phyloP scores from a whole-genome alignment of 2,888 invertebrate genomes.

The Polymixis lichenea region DNA sequence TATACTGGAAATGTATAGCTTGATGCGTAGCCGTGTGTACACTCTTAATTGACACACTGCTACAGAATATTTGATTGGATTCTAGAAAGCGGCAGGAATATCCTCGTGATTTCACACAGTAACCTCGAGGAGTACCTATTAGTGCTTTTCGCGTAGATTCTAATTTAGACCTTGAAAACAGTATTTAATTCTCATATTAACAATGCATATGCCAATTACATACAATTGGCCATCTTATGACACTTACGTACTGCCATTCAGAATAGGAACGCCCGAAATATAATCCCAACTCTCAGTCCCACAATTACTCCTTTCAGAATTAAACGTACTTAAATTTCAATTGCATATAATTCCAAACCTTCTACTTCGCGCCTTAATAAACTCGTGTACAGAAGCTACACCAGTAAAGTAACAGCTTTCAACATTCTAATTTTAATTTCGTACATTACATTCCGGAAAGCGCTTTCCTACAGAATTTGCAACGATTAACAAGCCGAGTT shows the following conservation, averaged over 20 bases:
- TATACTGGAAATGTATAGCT: too few species aligned
- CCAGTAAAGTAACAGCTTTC: conserved; percentile 29
- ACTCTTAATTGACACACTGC: neutral
- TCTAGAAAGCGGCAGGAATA: neutral
- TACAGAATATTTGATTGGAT: neutral
- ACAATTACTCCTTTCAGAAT: neutral
- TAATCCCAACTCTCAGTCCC: neutral
- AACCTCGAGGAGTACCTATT: neutral
- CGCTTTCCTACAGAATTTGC: conserved; percentile 49
- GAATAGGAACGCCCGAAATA: neutral
- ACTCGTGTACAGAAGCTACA: conserved; percentile 16
- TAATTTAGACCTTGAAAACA: neutral
- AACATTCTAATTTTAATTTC: conserved; percentile 59
- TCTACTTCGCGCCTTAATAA: conserved; percentile 19
- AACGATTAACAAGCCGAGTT: conserved; percentile 52
- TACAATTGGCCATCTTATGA: too few species aligned
- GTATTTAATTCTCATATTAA: too few species aligned
- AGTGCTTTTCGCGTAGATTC: neutral
- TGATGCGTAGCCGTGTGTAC: too few species aligned
- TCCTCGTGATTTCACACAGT: neutral
- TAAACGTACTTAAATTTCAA: conserved; percentile 22
- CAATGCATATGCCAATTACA: too few species aligned
- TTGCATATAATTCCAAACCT: conserved; percentile 19
- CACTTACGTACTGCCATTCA: neutral
- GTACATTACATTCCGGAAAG: conserved; percentile 40